These are phyloP conservation scores for Gadus macrocephalus DNA, from an alignment of 2,113 vertebrate genomes.

Conservation along the genomic window DNA sequence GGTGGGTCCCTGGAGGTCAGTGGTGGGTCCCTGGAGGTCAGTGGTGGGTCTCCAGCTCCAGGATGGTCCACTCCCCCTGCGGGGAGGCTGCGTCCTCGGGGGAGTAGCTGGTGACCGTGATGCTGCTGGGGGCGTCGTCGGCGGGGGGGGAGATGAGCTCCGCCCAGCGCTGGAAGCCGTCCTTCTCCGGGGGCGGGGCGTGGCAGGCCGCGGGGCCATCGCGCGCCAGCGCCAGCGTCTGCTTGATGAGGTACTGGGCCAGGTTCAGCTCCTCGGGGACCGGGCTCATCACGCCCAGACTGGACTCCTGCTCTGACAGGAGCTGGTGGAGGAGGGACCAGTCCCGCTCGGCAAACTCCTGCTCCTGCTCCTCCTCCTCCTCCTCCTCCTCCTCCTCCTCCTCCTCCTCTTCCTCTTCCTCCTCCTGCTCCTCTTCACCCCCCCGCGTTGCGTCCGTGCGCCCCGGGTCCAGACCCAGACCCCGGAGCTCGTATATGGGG, in stretches of 20 bases:
- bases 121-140: conserved; percentile 87
- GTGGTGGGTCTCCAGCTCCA: conserved; percentile 98
- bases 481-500: conserved; percentile 86
- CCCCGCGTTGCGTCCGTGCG: conserved; percentile 82
- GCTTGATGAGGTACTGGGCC: conserved; percentile 97
- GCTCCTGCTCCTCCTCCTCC: conserved; percentile 58
- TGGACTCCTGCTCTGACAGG: conserved; percentile 89
- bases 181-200: conserved; percentile 80
- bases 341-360: conserved; percentile 87
- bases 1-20: no score
- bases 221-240: conserved; percentile 90
- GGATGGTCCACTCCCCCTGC: conserved; percentile 97
- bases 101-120: conserved; percentile 93
- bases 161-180: conserved; percentile 87
- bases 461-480: conserved; percentile 75
- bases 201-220: conserved; percentile 84
- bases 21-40: conserved; percentile 56
- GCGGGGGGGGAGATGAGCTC: conserved; percentile 84
- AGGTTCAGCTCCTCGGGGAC: conserved; percentile 96
- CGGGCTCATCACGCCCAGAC: conserved; percentile 86
- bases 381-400: conserved; percentile 66
- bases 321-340: conserved; percentile 92
- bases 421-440: conserved; percentile 67
- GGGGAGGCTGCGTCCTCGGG: conserved; percentile 93
- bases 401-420: conserved; percentile 66